A percentile compares a stretch with the other conserved stretches of the same genome.
These are phyloP conservation scores for Xiphophorus hellerii DNA, from an alignment of 2,113 vertebrate genomes.

Conservation along the genomic window DNA sequence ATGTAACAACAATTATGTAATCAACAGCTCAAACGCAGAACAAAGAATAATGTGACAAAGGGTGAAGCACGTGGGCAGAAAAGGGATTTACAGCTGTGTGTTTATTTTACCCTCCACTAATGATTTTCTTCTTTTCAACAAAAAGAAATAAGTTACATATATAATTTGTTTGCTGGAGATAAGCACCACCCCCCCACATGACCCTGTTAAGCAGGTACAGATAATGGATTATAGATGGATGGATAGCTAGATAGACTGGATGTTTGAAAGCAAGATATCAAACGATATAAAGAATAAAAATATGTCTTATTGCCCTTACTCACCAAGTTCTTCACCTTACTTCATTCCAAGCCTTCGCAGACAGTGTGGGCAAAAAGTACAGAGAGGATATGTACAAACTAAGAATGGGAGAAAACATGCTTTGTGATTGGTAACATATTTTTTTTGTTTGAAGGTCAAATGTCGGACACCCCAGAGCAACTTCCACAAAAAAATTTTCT, in stretches of 20 bases:
- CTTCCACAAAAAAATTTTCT: not conserved
- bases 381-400: not conserved
- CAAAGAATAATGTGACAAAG: constrained; percentile 41
- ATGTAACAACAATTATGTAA: constrained; percentile 54
- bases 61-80: constrained; percentile 47
- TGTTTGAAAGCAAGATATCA: not conserved
- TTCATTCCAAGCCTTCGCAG: not conserved
- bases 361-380: not conserved
- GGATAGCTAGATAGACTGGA: too few relatives aligned
- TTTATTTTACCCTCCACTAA: not conserved
- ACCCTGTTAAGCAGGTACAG: too few relatives aligned
- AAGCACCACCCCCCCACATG: too few relatives aligned
- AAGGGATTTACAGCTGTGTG: constrained; percentile 14
- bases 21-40: constrained; percentile 44
- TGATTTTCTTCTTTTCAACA: constrained; percentile 2
- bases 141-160: not conserved
- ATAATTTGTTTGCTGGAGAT: too few relatives aligned
- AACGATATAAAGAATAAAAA: not conserved
- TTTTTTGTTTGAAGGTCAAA: constrained; percentile 1
- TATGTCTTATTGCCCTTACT: not conserved
- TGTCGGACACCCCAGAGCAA: not conserved
- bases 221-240: too few relatives aligned
- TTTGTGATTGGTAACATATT: not conserved
- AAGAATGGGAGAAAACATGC: not conserved
- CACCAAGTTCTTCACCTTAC: not conserved